Evolutionary conservation across 1,140 invertebrate species (phyloP).

Genomic region (Meloidogyne exigua): DNA sequence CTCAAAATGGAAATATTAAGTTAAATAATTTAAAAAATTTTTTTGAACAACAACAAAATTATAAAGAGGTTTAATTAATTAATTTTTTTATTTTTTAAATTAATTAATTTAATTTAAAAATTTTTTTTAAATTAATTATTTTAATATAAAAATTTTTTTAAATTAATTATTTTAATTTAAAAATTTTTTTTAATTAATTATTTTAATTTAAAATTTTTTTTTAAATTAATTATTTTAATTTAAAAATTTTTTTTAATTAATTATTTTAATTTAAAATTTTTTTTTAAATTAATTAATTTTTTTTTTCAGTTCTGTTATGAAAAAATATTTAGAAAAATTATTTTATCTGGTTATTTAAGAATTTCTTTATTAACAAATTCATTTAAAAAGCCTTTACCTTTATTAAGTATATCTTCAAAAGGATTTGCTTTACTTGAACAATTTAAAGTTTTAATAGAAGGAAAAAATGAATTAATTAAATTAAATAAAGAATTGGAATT

Average conservation of each 20-base stretch:
- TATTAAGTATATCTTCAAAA: conserved; percentile 2
- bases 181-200: too few species aligned
- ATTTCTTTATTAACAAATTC: conserved; percentile 5
- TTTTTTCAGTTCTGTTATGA: neutral
- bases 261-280: too few species aligned
- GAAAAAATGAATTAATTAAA: neutral
- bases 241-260: too few species aligned
- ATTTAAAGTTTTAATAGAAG: neutral
- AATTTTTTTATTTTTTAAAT: neutral
- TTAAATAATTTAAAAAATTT: neutral
- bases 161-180: too few species aligned
- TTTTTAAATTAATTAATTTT: neutral
- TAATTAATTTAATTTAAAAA: neutral
- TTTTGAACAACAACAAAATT: neutral
- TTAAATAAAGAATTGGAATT: conserved; percentile 1
- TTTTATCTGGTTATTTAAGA: neutral
- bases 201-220: too few species aligned
- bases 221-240: too few species aligned
- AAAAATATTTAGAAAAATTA: neutral
- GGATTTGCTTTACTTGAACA: neutral
- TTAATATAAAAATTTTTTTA: too few species aligned
- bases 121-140: neutral
- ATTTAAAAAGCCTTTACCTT: neutral
- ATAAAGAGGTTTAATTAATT: neutral
- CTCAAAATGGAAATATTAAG: conserved; percentile 18